Percentiles rank a stretch among this genome's conserved stretches.
phyloP scores from a whole-genome alignment of 2,113 vertebrate genomes.

The Hippocampus zosterae region DNA sequence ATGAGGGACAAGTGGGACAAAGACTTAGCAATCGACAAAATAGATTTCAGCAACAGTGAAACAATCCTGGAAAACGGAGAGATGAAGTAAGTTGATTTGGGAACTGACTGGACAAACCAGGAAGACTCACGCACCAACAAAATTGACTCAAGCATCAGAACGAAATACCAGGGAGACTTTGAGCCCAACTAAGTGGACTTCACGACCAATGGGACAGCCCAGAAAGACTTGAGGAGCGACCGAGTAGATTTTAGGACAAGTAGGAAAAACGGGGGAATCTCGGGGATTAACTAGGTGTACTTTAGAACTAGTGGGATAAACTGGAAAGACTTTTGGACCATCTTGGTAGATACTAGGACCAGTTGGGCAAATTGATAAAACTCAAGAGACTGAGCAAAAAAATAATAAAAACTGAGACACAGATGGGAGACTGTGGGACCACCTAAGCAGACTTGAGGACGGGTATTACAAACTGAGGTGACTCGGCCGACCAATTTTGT shows the following conservation, averaged over 20 bases:
- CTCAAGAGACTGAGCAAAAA: neutral
- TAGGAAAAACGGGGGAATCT: no score
- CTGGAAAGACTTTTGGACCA: neutral
- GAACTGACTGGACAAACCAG: no score
- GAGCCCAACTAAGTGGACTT: neutral
- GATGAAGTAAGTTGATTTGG: neutral
- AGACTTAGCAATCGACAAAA: neutral
- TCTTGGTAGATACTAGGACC: neutral
- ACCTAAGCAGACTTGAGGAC: neutral
- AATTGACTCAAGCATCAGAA: no score
- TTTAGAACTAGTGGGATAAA: neutral
- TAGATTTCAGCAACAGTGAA: neutral
- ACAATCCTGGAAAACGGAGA: neutral
- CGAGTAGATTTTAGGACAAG: neutral
- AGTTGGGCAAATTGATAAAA: neutral
- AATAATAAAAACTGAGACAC: no score
- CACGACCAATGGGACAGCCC: neutral
- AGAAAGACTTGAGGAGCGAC: neutral
- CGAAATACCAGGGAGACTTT: no score
- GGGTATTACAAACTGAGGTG: neutral
- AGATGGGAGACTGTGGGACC: neutral
- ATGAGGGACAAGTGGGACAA: no score
- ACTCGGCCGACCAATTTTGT: neutral
- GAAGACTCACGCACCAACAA: no score
- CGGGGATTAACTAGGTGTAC: neutral